Base-by-base conservation (phyloP, 2,888 invertebrate genomes). In the Leptopilina myrica region DNA sequence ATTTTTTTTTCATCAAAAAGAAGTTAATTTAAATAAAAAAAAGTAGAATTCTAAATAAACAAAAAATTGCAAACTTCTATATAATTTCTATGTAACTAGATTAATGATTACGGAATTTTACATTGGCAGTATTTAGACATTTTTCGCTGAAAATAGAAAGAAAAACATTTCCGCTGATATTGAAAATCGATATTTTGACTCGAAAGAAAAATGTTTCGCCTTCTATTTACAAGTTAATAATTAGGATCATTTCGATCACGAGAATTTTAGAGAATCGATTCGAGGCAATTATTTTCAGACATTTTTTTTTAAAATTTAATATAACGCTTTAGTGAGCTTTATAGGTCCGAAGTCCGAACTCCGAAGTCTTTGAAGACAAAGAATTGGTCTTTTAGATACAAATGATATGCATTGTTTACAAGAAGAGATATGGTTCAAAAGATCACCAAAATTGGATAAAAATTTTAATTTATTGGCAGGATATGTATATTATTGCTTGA, bases 1-100 rank as follows among this genome's bases (percentile, higher is more conserved):
- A 84, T 82, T 83, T 83, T 78, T 77, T 40, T 67, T 66, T 59
- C 64, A 62, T 11, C 11, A 33, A 33, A 12, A 49, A 46, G 20
- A 77, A 75, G 20, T 7, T 11, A 2, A n/a, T 40, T 20, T 62
- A 20, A 20, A 20, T 20, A 20, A 20, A 20, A 20, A 20, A 1
- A 20, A 20, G 20, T 20, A 20, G 8, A 9, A n/a, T 2, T 59
- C 40, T 73, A 4, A 5, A 33, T 4, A 33, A 33, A 33, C 5
- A 0, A 33, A 59, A 53, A 56, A 56, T 1, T 73, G 15, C 56
- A 56, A 69, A 69, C 53, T 49, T 69, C 43, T 7, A 7, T 43
- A 33, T 33, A 43, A 43, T 43, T 43, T 43, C 43, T 56, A 14
- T 53, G 11, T 14, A 56, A 56, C 56, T 14, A 56, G 12, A 56